These are phyloP conservation scores for Ornithoptera priamus DNA, from an alignment of 2,888 invertebrate genomes.

Conservation along the genomic window DNA sequence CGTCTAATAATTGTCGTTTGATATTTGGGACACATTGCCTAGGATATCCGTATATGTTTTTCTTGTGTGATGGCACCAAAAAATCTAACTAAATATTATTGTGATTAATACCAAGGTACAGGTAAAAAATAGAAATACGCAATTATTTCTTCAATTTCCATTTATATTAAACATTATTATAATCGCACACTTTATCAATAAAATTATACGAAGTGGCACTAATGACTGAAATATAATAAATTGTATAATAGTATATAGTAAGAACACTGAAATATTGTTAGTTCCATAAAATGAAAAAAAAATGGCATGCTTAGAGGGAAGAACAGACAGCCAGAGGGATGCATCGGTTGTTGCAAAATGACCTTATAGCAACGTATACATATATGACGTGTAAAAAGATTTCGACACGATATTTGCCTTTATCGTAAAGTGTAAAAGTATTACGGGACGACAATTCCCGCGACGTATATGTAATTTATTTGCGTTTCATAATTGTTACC, in stretches of 20 bases:
- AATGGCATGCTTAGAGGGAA: not conserved
- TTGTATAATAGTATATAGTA: slow-evolving; percentile 11
- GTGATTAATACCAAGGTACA: not conserved
- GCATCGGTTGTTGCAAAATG: too few relatives aligned
- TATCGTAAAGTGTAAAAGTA: not conserved
- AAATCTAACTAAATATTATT: not conserved
- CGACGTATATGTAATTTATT: not conserved
- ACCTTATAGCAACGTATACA: too few relatives aligned
- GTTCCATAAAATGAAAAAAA: too few relatives aligned
- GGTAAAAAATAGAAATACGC: not conserved
- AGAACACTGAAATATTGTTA: not conserved
- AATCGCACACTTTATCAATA: not conserved
- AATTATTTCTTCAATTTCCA: too few relatives aligned
- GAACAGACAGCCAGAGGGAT: not conserved
- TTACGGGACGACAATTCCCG: not conserved
- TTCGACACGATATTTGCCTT: too few relatives aligned
- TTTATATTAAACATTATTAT: not conserved
- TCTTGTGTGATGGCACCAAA: not conserved
- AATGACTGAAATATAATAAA: slow-evolving; percentile 15
- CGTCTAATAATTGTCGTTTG: too few relatives aligned
- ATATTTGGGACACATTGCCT: not conserved
- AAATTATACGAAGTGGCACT: slow-evolving; percentile 24
- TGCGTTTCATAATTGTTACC: slow-evolving; percentile 1
- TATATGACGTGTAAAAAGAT: too few relatives aligned
- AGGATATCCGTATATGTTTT: not conserved